phyloP scores from a whole-genome alignment of 2,113 vertebrate species.

The Sinocyclocheilus grahami region DNA sequence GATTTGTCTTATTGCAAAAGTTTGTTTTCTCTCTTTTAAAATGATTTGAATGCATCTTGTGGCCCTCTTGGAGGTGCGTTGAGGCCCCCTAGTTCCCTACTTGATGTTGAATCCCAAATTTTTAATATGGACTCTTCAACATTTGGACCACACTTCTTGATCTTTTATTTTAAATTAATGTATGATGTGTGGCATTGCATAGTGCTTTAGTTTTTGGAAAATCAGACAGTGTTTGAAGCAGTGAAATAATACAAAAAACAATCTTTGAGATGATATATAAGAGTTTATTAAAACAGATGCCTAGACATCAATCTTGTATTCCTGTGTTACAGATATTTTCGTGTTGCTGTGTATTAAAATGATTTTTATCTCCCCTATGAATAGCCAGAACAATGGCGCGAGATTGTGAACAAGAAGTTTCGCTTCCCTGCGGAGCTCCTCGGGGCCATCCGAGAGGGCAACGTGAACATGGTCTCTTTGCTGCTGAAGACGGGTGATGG shows the following conservation, averaged over 20 bases:
- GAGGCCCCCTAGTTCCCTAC: no score
- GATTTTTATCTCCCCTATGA: background rate
- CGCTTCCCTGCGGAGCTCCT: slow-evolving; percentile 82
- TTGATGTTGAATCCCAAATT: background rate
- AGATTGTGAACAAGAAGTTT: slow-evolving; percentile 88
- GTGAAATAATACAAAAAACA: background rate
- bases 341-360: background rate
- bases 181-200: background rate
- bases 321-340: background rate
- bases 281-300: background rate
- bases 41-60: no score
- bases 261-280: background rate
- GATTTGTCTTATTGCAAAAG: no score
- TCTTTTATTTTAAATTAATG: no score
- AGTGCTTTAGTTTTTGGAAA: background rate
- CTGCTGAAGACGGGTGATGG: slow-evolving; percentile 78
- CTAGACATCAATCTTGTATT: background rate
- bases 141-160: background rate
- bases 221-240: background rate
- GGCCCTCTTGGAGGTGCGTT: no score
- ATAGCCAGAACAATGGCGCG: slow-evolving; percentile 83
- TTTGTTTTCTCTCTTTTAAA: no score
- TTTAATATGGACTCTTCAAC: background rate
- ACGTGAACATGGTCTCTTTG: slow-evolving; percentile 69
- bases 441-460: slow-evolving; percentile 82